Base-by-base conservation (phyloP, 2,797 vertebrate genomes). In the Xenopus petersii region DNA sequence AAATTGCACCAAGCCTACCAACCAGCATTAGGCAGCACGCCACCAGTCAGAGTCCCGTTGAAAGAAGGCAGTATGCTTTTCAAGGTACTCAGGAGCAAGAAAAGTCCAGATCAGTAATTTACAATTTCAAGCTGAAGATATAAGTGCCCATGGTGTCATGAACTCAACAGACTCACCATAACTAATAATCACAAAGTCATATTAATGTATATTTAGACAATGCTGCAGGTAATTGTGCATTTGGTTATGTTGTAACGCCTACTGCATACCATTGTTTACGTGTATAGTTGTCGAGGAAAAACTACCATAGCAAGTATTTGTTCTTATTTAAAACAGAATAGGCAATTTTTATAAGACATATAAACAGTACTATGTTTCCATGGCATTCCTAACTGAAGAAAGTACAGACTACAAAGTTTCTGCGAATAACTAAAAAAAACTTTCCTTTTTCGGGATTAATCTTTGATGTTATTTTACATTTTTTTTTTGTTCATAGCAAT, bases 371-470 rank as follows among this genome's bases (percentile, higher is more conserved):
- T 17, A 55, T 56, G 54, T 68, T 55, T 10, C 4, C 1, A 59
- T 54, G 54, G 30, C 54, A 36, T 15, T 47, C 55, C 68, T 24
- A 60, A 51, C 11, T 51, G 11, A 51, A 51, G 10, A 51, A 51
- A 51, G 36, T 42, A 42, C 36, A 42, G 8, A 42, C 8, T 42
- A 42, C 36, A 51, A 51, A 51, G 11, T 64, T 5, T 83, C 67
- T 62, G 79, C 61, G 30, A 42, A 42, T 63, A 72, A 79, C 75
- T 71, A 54, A 69, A 73, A 75, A 42, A 77, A 83, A 87, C 84
- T 82, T 81, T 86, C 84, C 89, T 83, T 90, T 92, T 87, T 88
- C n/a, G n/a, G 89, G 90, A 91, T 90, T 90, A 85, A 83, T 84
- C 90, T 91, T 87, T 90, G 89, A 92, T 88, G 89, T 88, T 82